A percentile compares a stretch with the other conserved stretches of the same genome.
Evolutionary conservation across 1,140 invertebrate species (phyloP).

Genomic region (Drosophila rhopaloa): DNA sequence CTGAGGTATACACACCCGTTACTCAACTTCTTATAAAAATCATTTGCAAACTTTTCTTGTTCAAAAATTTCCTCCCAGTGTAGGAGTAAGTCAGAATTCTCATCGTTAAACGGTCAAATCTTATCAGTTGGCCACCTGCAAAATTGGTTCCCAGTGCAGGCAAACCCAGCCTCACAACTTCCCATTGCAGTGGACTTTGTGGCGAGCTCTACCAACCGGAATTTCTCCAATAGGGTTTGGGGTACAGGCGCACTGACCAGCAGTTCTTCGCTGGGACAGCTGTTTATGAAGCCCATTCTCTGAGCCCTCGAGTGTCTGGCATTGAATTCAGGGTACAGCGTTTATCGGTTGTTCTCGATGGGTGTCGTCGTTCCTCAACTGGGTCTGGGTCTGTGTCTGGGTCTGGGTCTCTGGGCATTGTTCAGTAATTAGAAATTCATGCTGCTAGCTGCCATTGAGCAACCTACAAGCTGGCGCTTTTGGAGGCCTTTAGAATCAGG

Average conservation of each 20-base stretch:
- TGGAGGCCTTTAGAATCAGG: neutral
- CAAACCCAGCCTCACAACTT: conserved; percentile 34
- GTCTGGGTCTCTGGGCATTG: conserved; percentile 24
- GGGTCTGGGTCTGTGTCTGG: neutral
- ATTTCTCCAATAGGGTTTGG: too few species aligned
- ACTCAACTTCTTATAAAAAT: too few species aligned
- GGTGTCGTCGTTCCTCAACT: conserved; percentile 15
- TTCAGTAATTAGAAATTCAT: conserved; percentile 58
- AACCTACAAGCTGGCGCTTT: conserved; percentile 8
- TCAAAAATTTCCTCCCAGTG: neutral
- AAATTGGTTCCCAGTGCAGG: conserved; percentile 51
- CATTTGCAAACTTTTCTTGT: too few species aligned
- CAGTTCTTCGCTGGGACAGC: conserved; percentile 19
- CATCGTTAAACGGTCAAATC: conserved; percentile 53
- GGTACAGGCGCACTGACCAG: conserved; percentile 8
- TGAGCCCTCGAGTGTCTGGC: conserved; percentile 23
- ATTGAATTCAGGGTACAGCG: conserved; percentile 41
- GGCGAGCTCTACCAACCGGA: neutral
- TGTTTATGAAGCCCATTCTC: conserved; percentile 5
- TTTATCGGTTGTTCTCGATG: conserved; percentile 21
- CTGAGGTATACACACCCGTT: too few species aligned
- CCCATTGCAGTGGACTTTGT: conserved; percentile 17
- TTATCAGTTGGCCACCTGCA: conserved; percentile 69
- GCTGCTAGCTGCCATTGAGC: conserved; percentile 31
- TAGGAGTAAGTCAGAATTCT: conserved; percentile 9